These are phyloP conservation scores for Pseudomyrmex sp. DNA, from an alignment of 1,140 invertebrate genomes.

Conservation along the genomic window DNA sequence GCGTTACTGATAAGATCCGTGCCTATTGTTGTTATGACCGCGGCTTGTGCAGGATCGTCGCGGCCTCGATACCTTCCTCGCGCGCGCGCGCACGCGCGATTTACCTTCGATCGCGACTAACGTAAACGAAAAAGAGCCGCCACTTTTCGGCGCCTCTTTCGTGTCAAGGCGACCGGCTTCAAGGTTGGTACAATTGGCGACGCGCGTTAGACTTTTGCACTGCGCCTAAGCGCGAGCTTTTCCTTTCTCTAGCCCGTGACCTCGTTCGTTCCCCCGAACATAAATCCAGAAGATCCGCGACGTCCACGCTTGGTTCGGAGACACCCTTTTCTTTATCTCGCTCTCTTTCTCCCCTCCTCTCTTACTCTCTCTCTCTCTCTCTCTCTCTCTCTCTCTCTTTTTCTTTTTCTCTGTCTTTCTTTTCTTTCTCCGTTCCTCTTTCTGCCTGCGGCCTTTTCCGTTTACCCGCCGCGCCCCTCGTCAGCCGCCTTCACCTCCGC, in stretches of 20 bases:
- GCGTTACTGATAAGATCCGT: constrained; percentile 53
- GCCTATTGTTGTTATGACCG: constrained; percentile 33
- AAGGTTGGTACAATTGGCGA: constrained; percentile 66
- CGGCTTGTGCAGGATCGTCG: constrained; percentile 7
- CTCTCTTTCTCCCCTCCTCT: constrained; percentile 5
- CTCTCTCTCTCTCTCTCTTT: constrained; percentile 17
- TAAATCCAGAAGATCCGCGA: constrained; percentile 73
- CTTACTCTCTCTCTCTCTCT: constrained; percentile 17
- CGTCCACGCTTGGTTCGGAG: constrained; percentile 69
- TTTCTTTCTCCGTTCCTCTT: constrained; percentile 14
- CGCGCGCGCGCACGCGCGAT: not conserved
- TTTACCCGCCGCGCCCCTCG: constrained; percentile 27
- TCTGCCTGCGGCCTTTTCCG: constrained; percentile 52
- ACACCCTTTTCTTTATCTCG: constrained; percentile 66
- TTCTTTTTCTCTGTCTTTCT: too few species aligned
- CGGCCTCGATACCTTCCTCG: constrained; percentile 19
- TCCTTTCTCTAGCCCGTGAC: constrained; percentile 74
- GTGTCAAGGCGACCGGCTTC: constrained; percentile 30
- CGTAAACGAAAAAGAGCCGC: not conserved
- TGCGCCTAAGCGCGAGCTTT: constrained; percentile 50
- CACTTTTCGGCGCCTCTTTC: constrained; percentile 10
- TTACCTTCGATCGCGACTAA: too few species aligned
- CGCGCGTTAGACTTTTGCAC: constrained; percentile 53
- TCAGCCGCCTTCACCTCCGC: constrained; percentile 48
- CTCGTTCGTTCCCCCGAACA: constrained; percentile 70